These are phyloP conservation scores for Zaprionus tsacasi DNA, from an alignment of 1,140 invertebrate species.

Conservation along the genomic window DNA sequence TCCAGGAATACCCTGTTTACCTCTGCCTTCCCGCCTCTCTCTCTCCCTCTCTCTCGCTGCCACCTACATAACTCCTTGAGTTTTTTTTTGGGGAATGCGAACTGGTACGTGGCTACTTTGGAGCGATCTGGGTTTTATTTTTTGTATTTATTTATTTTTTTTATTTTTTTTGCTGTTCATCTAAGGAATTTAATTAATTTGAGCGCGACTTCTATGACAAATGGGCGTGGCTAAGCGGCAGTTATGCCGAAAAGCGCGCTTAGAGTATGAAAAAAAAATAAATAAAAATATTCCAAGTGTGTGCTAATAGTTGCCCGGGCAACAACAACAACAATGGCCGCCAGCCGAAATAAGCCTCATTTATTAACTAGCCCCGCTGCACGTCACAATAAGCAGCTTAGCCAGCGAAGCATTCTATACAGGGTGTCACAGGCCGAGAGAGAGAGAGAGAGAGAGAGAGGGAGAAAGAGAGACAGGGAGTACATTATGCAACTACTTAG, in stretches of 20 bases:
- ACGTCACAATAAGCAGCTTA: slow-evolving; percentile 75
- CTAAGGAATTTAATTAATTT: slow-evolving; percentile 80
- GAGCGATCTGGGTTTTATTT: slow-evolving; percentile 33
- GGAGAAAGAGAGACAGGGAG: slow-evolving; percentile 8
- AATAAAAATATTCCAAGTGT: slow-evolving; percentile 55
- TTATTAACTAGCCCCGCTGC: slow-evolving; percentile 69
- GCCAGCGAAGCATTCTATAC: slow-evolving; percentile 52
- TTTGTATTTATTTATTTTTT: slow-evolving; percentile 7
- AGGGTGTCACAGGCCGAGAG: slow-evolving; percentile 31
- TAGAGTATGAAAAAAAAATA: slow-evolving; percentile 4
- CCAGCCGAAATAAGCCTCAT: slow-evolving; percentile 69
- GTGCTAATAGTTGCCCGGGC: slow-evolving; percentile 53
- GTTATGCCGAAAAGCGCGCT: slow-evolving; percentile 66
- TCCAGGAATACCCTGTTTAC: not conserved
- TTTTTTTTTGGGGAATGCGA: slow-evolving; percentile 51
- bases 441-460: slow-evolving; percentile 9
- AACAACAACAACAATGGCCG: slow-evolving; percentile 52
- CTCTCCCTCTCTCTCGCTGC: not conserved
- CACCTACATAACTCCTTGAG: slow-evolving; percentile 34
- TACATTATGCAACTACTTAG: slow-evolving; percentile 67
- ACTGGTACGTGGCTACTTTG: slow-evolving; percentile 66
- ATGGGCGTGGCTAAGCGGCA: slow-evolving; percentile 70
- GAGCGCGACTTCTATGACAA: slow-evolving; percentile 74
- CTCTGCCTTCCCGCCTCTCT: not conserved
- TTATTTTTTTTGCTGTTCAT: not conserved